Evolutionary conservation across 2,113 vertebrate genomes (phyloP).

Genomic region (Corythornis vintsioides): DNA sequence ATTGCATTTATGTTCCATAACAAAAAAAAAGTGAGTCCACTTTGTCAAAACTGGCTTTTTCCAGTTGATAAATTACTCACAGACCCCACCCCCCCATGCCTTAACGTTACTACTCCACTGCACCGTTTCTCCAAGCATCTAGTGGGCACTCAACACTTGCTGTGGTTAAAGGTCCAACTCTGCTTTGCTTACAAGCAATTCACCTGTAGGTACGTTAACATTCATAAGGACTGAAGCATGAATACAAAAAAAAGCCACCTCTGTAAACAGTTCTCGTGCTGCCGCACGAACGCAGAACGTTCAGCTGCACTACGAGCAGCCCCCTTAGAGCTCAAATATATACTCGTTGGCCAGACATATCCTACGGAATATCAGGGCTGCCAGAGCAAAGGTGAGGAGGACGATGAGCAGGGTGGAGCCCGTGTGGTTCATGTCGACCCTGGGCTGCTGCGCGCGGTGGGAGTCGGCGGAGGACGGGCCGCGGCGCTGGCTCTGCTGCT

Average conservation of each 20-base stretch:
- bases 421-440: slow-evolving; percentile 77
- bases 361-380: slow-evolving; percentile 93
- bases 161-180: background rate
- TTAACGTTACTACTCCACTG: background rate
- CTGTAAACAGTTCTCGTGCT: slow-evolving; percentile 78
- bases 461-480: slow-evolving; percentile 74
- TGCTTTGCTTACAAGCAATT: background rate
- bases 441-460: slow-evolving; percentile 73
- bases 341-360: slow-evolving; percentile 94
- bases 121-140: slow-evolving; percentile 1
- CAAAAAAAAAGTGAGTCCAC: background rate
- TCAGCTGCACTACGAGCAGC: background rate
- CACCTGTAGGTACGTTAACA: slow-evolving; percentile 59
- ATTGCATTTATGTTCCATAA: background rate
- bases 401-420: slow-evolving; percentile 88
- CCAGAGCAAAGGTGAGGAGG: slow-evolving; percentile 90
- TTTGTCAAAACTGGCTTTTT: background rate
- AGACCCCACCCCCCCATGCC: background rate
- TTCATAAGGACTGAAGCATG: slow-evolving; percentile 54
- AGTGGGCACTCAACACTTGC: background rate
- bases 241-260: slow-evolving; percentile 73
- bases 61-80: background rate
- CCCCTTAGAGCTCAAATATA: slow-evolving; percentile 80
- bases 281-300: slow-evolving; percentile 73
- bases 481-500: slow-evolving; percentile 81